Conservation (phyloP, 2,888 invertebrate genomes). For the Drosophila robusta region DNA sequence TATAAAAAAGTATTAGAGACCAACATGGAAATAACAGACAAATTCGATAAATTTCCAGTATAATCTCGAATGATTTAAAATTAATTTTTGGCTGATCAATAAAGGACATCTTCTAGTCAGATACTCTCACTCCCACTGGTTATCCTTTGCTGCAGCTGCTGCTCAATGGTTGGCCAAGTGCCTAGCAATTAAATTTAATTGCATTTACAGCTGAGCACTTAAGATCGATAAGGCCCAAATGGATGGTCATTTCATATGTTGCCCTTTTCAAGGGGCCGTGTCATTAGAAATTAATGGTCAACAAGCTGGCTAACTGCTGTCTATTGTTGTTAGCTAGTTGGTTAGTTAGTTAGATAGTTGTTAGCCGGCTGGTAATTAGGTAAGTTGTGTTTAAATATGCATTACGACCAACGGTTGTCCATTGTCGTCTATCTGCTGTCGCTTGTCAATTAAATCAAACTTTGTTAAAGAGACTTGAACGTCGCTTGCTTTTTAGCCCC, state of each 20-base stretch:
- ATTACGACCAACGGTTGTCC: slow-evolving; percentile 17
- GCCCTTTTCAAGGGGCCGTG: not conserved
- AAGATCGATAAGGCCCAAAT: slow-evolving; percentile 3
- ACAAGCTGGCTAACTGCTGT: slow-evolving; percentile 12
- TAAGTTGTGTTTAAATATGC: slow-evolving; percentile 47
- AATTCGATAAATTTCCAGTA: too few species aligned
- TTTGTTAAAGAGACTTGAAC: slow-evolving; percentile 3
- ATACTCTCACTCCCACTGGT: not conserved
- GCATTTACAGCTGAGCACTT: slow-evolving; percentile 13
- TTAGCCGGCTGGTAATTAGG: slow-evolving; percentile 30
- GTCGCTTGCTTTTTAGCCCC: not conserved
- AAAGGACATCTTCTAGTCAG: not conserved
- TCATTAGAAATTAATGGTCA: slow-evolving; percentile 32
- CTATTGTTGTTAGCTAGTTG: slow-evolving; percentile 1
- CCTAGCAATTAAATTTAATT: slow-evolving; percentile 48
- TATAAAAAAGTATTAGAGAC: too few species aligned
- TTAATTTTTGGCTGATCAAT: too few species aligned
- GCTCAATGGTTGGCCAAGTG: slow-evolving; percentile 26
- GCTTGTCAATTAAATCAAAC: slow-evolving; percentile 17
- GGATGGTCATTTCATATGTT: slow-evolving; percentile 4
- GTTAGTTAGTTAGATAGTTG: slow-evolving; percentile 4
- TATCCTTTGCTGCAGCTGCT: not conserved
- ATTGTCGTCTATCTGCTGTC: not conserved
- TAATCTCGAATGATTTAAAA: not conserved
- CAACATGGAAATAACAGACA: too few species aligned